Evolutionary conservation across 1,140 invertebrate species (phyloP).

Genomic region (Zophobas morio): DNA sequence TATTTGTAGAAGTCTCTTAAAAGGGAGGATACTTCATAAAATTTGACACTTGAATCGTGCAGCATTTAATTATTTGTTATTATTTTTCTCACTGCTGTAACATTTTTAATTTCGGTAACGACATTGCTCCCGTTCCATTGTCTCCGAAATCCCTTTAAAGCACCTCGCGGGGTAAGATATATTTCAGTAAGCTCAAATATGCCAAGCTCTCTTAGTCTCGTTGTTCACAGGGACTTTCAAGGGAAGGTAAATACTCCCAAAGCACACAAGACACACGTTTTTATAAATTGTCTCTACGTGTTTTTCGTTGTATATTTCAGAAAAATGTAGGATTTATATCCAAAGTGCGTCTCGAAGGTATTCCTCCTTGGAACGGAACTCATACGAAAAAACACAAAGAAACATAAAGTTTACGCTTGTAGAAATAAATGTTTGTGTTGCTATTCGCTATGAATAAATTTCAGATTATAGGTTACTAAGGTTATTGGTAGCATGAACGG

Average conservation of each 20-base stretch:
- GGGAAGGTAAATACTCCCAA: slow-evolving; percentile 56
- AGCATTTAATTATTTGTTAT: slow-evolving; percentile 36
- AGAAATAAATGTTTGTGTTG: slow-evolving; percentile 45
- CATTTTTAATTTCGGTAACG: slow-evolving; percentile 50
- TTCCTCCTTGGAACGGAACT: slow-evolving; percentile 37
- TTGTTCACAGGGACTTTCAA: slow-evolving; percentile 51
- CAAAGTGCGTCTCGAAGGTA: slow-evolving; percentile 54
- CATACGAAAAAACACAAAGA: slow-evolving; percentile 49
- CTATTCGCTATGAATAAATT: neutral
- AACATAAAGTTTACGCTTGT: slow-evolving; percentile 51
- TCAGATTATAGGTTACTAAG: no score
- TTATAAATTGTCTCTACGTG: slow-evolving; percentile 58
- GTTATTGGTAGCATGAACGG: no score
- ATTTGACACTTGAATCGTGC: slow-evolving; percentile 20
- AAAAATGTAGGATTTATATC: slow-evolving; percentile 57
- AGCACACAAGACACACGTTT: slow-evolving; percentile 56
- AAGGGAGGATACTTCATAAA: slow-evolving; percentile 16
- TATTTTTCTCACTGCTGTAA: slow-evolving; percentile 30
- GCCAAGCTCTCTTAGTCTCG: slow-evolving; percentile 52
- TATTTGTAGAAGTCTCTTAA: neutral
- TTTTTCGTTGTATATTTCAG: slow-evolving; percentile 51
- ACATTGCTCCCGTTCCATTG: slow-evolving; percentile 45
- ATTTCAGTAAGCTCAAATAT: slow-evolving; percentile 55
- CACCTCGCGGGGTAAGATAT: slow-evolving; percentile 52
- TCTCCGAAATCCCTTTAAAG: slow-evolving; percentile 51